phyloP scores from a whole-genome alignment of 2,797 vertebrate species.

The Cheirogaleus major region DNA sequence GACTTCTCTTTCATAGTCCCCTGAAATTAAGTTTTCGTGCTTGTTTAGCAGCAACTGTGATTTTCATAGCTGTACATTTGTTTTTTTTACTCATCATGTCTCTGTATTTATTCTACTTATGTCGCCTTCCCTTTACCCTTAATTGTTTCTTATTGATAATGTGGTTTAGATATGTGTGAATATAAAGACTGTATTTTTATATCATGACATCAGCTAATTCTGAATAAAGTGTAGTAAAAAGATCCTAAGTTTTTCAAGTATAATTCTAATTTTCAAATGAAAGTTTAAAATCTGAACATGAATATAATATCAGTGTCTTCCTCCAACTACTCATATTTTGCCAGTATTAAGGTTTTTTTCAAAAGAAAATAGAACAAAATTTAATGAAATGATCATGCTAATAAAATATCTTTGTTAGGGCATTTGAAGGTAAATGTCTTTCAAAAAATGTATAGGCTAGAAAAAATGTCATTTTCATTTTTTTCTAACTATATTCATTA shows the following conservation, averaged over 20 bases:
- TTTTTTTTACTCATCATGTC: background rate
- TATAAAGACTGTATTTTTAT: background rate
- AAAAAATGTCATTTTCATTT: background rate
- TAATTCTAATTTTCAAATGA: background rate
- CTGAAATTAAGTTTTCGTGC: background rate
- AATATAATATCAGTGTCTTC: background rate
- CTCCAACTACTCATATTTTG: background rate
- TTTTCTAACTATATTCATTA: background rate
- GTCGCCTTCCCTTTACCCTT: background rate
- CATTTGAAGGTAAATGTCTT: background rate
- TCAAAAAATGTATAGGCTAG: background rate
- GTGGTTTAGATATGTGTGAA: background rate
- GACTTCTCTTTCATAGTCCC: background rate
- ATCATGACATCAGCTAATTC: background rate
- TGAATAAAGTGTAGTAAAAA: background rate
- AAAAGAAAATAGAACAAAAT: background rate
- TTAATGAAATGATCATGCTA: background rate
- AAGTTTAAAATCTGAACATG: background rate
- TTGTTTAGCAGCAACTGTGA: background rate
- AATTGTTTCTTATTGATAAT: background rate
- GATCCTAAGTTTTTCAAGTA: background rate
- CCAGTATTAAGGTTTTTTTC: background rate
- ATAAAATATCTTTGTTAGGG: background rate
- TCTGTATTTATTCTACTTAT: background rate
- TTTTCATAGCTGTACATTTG: background rate